phyloP scores from a whole-genome alignment of 2,888 invertebrate species.

The Congeria kusceri region DNA sequence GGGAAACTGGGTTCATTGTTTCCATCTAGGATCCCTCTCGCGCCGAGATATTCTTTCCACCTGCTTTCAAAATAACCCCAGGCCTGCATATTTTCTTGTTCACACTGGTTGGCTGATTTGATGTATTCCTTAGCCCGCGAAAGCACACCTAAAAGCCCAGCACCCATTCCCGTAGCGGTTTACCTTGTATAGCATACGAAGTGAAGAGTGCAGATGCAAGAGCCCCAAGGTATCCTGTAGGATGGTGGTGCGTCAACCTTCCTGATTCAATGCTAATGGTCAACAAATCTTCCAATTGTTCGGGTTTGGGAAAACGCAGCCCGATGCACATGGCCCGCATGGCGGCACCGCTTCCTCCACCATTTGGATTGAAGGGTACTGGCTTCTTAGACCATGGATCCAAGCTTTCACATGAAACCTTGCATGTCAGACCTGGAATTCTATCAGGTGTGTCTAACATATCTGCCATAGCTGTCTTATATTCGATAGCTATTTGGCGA shows the following conservation, averaged over 20 bases:
- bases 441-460: constrained; percentile 69
- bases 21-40: constrained; percentile 69
- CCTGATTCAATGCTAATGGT: constrained; percentile 82
- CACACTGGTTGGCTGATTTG: constrained; percentile 60
- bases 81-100: constrained; percentile 73
- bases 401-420: constrained; percentile 5
- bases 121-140: constrained; percentile 77
- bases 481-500: constrained; percentile 64
- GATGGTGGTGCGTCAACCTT: constrained; percentile 84
- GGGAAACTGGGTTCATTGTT: constrained; percentile 75
- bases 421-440: constrained; percentile 30
- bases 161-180: constrained; percentile 78
- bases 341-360: constrained; percentile 84
- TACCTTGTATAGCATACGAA: constrained; percentile 81
- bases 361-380: constrained; percentile 63
- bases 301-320: constrained; percentile 78
- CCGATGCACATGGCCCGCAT: constrained; percentile 85
- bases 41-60: constrained; percentile 78
- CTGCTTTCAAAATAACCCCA: constrained; percentile 79
- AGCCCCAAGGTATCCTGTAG: constrained; percentile 83
- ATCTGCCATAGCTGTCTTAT: constrained; percentile 75
- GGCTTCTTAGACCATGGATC: constrained; percentile 1
- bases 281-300: constrained; percentile 79
- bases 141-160: constrained; percentile 71
- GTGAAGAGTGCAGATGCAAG: constrained; percentile 82